Evolutionary conservation across 1,140 invertebrate species (phyloP).

Genomic region (Monochamus saltuarius): DNA sequence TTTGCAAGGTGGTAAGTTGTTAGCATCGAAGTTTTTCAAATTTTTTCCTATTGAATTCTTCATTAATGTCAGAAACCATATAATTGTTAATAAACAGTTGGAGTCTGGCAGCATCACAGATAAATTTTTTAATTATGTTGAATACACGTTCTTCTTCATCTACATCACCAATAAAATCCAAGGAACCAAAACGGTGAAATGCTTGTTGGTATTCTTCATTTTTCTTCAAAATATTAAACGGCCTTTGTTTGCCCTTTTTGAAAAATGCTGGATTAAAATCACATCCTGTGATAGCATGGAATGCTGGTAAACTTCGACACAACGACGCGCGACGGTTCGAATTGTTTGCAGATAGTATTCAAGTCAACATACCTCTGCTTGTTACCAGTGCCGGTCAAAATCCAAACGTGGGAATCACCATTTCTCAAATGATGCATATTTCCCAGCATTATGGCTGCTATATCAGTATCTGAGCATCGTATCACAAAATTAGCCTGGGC

Average conservation of each 20-base stretch:
- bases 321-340: not conserved
- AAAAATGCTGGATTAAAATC: conserved; percentile 48
- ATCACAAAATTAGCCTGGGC: conserved; percentile 35
- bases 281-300: conserved; percentile 36
- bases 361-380: not conserved
- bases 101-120: not conserved
- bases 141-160: not conserved
- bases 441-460: conserved; percentile 43
- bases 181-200: not conserved
- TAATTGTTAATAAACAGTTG: conserved; percentile 26
- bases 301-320: not conserved
- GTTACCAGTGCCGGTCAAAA: conserved; percentile 30
- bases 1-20: conserved; percentile 39
- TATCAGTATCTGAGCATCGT: conserved; percentile 41
- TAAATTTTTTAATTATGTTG: not conserved
- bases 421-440: conserved; percentile 36
- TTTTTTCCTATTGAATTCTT: conserved; percentile 38
- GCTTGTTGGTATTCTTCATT: conserved; percentile 1
- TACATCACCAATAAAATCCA: not conserved
- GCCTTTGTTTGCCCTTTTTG: conserved; percentile 36
- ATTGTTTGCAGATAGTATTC: not conserved
- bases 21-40: conserved; percentile 35
- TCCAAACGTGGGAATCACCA: conserved; percentile 26
- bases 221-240: not conserved
- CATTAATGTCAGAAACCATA: conserved; percentile 28